These are phyloP conservation scores for Macrotis lagotis DNA, from an alignment of 2,113 vertebrate species.

Conservation along the genomic window DNA sequence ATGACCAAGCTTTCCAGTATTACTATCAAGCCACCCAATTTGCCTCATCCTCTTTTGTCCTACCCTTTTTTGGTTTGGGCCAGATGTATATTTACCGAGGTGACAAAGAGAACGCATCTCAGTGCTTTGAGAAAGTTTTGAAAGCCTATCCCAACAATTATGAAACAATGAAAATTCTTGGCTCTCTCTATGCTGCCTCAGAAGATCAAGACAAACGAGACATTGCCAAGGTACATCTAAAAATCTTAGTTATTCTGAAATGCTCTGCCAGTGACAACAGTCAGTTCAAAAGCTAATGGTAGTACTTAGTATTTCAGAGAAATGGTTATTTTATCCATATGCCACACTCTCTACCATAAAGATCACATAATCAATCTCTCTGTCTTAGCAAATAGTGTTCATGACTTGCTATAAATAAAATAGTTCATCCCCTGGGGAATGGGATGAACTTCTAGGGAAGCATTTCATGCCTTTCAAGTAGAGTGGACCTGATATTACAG, in stretches of 20 bases:
- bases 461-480: neutral
- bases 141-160: slow-evolving; percentile 99
- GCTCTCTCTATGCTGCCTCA: slow-evolving; percentile 96
- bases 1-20: slow-evolving; percentile 99
- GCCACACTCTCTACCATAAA: neutral
- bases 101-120: slow-evolving; percentile 98
- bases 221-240: slow-evolving; percentile 91
- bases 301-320: neutral
- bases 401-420: neutral
- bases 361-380: neutral
- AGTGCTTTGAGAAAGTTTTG: slow-evolving; percentile 98
- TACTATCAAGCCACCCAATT: slow-evolving; percentile 99
- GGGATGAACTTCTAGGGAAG: neutral
- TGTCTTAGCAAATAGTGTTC: neutral
- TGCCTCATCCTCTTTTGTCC: slow-evolving; percentile 96
- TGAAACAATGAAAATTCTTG: slow-evolving; percentile 99
- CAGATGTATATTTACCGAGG: slow-evolving; percentile 99
- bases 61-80: slow-evolving; percentile 98
- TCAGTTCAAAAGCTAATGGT: neutral
- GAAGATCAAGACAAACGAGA: slow-evolving; percentile 99
- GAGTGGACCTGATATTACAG: neutral
- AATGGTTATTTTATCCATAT: neutral
- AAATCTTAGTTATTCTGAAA: slow-evolving; percentile 19
- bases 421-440: neutral
- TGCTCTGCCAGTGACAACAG: neutral